phyloP scores from a whole-genome alignment of 2,113 vertebrate genomes.

The Leptodactylus fuscus region DNA sequence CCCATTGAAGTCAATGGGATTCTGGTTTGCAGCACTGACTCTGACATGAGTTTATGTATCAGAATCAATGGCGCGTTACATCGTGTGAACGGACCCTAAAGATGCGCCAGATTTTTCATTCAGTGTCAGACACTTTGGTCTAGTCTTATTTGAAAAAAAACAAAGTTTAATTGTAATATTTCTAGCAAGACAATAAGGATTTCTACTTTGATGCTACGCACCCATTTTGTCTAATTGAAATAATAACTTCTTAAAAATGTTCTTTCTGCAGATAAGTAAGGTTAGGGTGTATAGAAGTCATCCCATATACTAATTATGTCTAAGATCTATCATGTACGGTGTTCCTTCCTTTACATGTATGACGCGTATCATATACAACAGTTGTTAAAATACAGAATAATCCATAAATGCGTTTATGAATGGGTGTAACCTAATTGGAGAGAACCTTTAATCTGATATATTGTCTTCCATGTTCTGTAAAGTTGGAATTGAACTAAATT shows the following conservation, averaged over 20 bases:
- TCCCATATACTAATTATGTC: neutral
- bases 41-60: no score
- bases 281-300: neutral
- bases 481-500: neutral
- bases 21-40: no score
- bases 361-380: neutral
- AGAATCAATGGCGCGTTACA: no score
- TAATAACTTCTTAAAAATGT: slow-evolving; percentile 4
- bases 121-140: no score
- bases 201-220: neutral
- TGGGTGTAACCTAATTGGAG: neutral
- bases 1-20: no score
- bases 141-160: no score
- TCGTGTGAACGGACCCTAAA: no score
- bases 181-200: neutral
- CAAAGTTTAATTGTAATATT: no score
- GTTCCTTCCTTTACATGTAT: neutral
- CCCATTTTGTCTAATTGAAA: neutral
- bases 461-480: neutral
- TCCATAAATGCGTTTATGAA: neutral
- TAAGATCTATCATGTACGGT: neutral
- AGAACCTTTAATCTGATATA: neutral
- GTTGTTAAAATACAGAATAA: neutral
- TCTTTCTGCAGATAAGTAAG: neutral
- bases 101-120: no score